Percentiles rank a stretch among this genome's conserved stretches.
Conservation (phyloP, 2,888 invertebrate genomes). For the Tenthredo distinguenda region DNA sequence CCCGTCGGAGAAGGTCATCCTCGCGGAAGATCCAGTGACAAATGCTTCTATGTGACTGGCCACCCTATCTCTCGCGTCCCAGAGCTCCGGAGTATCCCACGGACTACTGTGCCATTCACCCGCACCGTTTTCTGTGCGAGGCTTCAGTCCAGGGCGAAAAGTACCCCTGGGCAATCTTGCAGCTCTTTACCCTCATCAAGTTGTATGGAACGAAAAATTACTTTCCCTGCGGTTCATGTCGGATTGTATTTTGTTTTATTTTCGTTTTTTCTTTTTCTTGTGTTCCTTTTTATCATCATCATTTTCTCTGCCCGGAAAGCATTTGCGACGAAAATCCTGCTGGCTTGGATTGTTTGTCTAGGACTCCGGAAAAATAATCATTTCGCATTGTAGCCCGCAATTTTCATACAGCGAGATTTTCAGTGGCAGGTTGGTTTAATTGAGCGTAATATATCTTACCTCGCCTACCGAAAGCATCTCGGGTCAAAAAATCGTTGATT, state of each 20-base stretch:
- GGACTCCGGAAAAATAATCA: background rate
- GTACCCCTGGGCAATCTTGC: slow-evolving; percentile 29
- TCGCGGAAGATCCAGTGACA: slow-evolving; percentile 67
- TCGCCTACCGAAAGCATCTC: background rate
- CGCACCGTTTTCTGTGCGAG: background rate
- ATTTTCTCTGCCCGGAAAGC: background rate
- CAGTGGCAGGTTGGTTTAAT: background rate
- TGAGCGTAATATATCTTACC: background rate
- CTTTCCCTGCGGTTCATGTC: background rate
- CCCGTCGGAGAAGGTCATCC: slow-evolving; percentile 62
- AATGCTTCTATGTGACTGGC: slow-evolving; percentile 57
- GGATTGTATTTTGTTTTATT: background rate
- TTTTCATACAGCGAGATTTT: background rate
- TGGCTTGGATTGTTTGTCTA: background rate
- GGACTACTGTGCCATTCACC: background rate
- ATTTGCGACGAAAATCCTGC: background rate
- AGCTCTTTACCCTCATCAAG: slow-evolving; percentile 27
- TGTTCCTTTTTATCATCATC: background rate
- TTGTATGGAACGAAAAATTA: slow-evolving; percentile 20
- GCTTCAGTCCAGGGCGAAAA: background rate
- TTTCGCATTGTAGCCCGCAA: background rate
- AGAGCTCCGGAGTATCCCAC: slow-evolving; percentile 14
- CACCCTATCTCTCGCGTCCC: slow-evolving; percentile 13
- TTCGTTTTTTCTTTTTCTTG: background rate
- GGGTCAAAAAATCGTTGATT: background rate